Conservation (phyloP, 2,797 vertebrate species). For the Melopsittacus undulatus region DNA sequence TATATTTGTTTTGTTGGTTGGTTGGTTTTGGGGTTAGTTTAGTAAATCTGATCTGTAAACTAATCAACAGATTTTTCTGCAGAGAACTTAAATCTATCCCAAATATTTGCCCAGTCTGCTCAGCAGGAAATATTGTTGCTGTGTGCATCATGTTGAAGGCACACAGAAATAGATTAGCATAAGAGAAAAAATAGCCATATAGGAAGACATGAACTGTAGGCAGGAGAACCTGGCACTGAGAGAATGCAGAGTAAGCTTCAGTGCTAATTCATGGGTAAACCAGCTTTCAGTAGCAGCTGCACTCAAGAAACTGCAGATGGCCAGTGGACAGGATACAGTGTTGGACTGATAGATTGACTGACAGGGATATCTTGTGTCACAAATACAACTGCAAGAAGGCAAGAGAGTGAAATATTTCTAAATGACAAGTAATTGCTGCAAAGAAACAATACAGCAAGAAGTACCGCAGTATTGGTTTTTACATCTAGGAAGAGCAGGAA, state of each 20-base stretch:
- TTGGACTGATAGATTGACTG: not conserved
- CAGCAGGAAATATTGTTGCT: not conserved
- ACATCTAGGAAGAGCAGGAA: not conserved
- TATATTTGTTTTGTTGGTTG: not conserved
- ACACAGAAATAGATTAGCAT: not conserved
- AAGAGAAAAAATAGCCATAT: not conserved
- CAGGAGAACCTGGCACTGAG: not conserved
- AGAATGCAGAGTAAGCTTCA: not conserved
- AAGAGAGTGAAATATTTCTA: not conserved
- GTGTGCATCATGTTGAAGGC: not conserved
- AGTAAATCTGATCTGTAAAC: not conserved
- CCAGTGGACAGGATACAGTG: not conserved
- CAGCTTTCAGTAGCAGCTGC: not conserved
- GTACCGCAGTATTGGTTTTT: not conserved
- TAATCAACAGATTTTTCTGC: not conserved
- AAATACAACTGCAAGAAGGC: not conserved
- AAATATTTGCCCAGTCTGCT: not conserved
- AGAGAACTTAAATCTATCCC: not conserved
- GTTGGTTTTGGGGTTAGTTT: not conserved
- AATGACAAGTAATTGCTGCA: not conserved
- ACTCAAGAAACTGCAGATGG: not conserved
- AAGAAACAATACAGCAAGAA: not conserved
- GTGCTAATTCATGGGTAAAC: conserved; percentile 8
- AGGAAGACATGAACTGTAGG: not conserved
- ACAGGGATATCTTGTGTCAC: not conserved